phyloP scores from a whole-genome alignment of 2,797 vertebrate species.

The Graptemys geographica region DNA sequence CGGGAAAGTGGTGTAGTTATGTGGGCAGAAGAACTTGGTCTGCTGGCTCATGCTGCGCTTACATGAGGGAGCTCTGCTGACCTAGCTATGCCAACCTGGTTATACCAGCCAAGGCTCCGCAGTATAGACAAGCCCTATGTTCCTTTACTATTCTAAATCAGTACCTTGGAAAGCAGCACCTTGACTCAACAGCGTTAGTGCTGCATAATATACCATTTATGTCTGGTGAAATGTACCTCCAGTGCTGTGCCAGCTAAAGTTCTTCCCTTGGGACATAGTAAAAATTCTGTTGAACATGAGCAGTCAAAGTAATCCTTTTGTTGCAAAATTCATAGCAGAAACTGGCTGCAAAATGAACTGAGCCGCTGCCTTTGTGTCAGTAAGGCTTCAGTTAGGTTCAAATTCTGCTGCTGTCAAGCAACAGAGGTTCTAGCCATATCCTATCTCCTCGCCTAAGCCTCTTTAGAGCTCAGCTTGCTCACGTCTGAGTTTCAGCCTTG shows the following conservation, averaged over 20 bases:
- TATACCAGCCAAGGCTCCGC: neutral
- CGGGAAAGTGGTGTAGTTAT: neutral
- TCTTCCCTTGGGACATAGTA: neutral
- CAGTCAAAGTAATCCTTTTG: neutral
- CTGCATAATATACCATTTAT: neutral
- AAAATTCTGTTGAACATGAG: neutral
- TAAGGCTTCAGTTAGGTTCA: neutral
- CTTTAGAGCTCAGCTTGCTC: neutral
- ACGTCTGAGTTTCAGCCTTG: neutral
- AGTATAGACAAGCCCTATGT: neutral
- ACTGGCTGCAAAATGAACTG: neutral
- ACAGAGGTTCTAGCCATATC: neutral
- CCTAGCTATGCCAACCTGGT: neutral
- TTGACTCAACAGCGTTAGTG: neutral
- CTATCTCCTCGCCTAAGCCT: neutral
- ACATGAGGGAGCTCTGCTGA: neutral
- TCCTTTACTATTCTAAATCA: neutral
- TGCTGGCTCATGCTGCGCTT: neutral
- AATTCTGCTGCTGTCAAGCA: neutral
- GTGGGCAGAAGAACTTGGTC: neutral
- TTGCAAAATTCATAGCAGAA: neutral
- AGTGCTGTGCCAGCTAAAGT: rapidly evolving
- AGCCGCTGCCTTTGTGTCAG: neutral
- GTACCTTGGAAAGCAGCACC: neutral
- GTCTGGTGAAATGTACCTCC: neutral